phyloP scores from a whole-genome alignment of 1,140 invertebrate genomes.

The Aphelenchoides fujianensis region DNA sequence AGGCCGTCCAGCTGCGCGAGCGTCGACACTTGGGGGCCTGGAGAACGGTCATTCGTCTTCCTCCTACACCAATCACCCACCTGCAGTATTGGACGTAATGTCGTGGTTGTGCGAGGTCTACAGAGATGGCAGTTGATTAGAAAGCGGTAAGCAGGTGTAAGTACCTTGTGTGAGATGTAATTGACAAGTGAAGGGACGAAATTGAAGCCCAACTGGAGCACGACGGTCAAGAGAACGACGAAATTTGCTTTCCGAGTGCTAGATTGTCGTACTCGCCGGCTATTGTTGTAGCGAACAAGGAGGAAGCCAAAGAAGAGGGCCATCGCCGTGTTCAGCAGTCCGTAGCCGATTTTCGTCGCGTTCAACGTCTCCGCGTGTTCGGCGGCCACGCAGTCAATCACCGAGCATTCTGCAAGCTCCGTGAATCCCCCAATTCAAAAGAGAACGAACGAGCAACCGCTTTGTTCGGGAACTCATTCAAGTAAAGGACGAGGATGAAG shows the following conservation, averaged over 20 bases:
- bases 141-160: too few relatives aligned
- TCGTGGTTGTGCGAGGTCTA: conserved; percentile 1
- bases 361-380: background rate
- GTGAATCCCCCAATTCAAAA: background rate
- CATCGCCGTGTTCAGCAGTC: background rate
- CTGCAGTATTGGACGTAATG: background rate
- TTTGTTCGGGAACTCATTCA: background rate
- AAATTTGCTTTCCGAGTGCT: background rate
- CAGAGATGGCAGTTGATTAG: too few relatives aligned
- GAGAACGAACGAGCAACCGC: background rate
- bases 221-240: background rate
- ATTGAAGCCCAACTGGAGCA: background rate
- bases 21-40: background rate
- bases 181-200: background rate
- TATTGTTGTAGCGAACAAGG: background rate
- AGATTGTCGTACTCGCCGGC: background rate
- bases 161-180: background rate
- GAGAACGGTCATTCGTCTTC: too few relatives aligned
- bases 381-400: background rate
- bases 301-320: background rate
- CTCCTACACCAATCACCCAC: too few relatives aligned
- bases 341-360: background rate
- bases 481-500: background rate
- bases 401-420: background rate
- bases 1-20: background rate